Conservation (phyloP, 1,140 invertebrate genomes). For the Homalodisca vitripennis region DNA sequence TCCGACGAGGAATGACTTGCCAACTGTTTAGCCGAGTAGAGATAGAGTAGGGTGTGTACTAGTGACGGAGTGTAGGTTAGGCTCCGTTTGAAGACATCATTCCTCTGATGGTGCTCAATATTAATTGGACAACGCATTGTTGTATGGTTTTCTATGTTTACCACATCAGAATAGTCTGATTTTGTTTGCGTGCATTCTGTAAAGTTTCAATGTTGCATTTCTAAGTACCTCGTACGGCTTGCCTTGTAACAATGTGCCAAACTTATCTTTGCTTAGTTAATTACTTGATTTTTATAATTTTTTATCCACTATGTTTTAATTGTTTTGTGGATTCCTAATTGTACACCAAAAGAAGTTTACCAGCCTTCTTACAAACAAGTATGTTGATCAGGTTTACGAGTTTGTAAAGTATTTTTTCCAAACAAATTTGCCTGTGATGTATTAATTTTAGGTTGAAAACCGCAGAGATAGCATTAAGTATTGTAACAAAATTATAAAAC, state of each 20-base stretch:
- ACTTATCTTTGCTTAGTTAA: neutral
- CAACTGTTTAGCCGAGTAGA: neutral
- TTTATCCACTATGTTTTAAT: neutral
- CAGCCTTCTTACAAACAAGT: neutral
- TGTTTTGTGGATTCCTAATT: neutral
- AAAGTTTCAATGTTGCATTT: slow-evolving; percentile 17
- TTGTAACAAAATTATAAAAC: no score
- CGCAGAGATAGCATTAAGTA: neutral
- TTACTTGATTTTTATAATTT: neutral
- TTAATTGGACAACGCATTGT: neutral
- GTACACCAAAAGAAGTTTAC: neutral
- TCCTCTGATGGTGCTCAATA: slow-evolving; percentile 8
- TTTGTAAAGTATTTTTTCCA: neutral
- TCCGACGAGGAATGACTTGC: slow-evolving; percentile 10
- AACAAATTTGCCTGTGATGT: neutral
- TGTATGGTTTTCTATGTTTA: neutral
- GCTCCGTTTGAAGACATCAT: neutral
- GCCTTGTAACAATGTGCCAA: slow-evolving; percentile 22
- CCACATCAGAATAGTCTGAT: neutral
- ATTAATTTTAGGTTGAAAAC: neutral
- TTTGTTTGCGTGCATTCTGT: neutral
- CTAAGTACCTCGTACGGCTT: neutral
- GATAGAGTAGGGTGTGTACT: neutral
- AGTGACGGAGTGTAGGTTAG: neutral
- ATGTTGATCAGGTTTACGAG: neutral